Evolutionary conservation across 2,113 vertebrate species (phyloP), one percentile per base, ranked within the genome.

Genomic region (Oryzias javanicus): DNA sequence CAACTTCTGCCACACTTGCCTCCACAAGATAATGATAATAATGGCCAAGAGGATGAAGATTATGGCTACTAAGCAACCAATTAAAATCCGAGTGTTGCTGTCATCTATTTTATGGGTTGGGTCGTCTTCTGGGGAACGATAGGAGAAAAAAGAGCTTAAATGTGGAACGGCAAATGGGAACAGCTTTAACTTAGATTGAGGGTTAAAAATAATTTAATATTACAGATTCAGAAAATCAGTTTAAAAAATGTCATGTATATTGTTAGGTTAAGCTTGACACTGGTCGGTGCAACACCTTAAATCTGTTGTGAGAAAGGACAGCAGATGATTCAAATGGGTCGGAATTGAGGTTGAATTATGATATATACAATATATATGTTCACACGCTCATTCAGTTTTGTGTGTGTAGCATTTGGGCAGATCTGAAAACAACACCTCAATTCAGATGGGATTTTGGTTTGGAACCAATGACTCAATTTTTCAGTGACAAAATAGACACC

Each of bases 1-100:
- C 94, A 99, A 97, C 89, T 99, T 99, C 88, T 97, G 95, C 97
- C 97, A 99, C 87, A 98, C 96, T 79, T 98, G 97, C 72, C 97
- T 89, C 97, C 97, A 99, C 47, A 99, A 81, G 62, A 99, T 99
- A 72, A 98, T 97, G 82, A 98, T 93, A 12, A 99, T 99, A 69
- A 99, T 97, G 78, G 93, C 97, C 68, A 98, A 83, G 14, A 98
- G 92, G 79, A 99, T 97, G 67, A 99, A 97, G 85, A 99, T 99
- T 56, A 99, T 99, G 0, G 97, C 97, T 54, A 98, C 97, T 63
- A 99, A 87, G 72, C 96, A 99, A 18, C 96, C 96, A 4, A 99
- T 98, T 79, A 99, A 86, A 81, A 99, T 95, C 10, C 96, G 91
- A 0, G 97, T 99, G 83, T 98, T 95, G 90, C 97, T 99, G 83